A percentile compares a stretch with the other conserved stretches of the same genome.
Conservation (phyloP, 2,888 invertebrate genomes). For the Notocelia uddmanniana region DNA sequence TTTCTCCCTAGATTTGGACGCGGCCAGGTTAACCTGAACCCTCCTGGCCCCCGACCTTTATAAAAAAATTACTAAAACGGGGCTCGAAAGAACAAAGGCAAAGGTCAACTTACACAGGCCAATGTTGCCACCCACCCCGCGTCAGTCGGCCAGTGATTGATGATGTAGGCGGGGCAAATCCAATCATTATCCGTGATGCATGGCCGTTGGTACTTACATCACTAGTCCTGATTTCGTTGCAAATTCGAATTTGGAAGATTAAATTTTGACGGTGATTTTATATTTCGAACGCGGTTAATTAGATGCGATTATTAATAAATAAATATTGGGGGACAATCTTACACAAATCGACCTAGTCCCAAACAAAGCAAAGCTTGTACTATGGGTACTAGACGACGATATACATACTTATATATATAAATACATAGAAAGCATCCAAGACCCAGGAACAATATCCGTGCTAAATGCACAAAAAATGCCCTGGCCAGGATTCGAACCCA, state of each 20-base stretch:
- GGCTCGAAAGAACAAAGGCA: constrained; percentile 56
- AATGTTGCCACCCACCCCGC: constrained; percentile 61
- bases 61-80: constrained; percentile 1
- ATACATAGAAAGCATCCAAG: too few species aligned
- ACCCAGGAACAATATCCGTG: too few species aligned
- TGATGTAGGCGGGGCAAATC: constrained; percentile 85
- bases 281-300: constrained; percentile 35
- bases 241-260: constrained; percentile 65
- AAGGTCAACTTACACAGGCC: constrained; percentile 62
- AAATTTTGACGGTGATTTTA: constrained; percentile 51
- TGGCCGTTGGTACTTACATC: constrained; percentile 80
- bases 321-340: too few species aligned
- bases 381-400: too few species aligned
- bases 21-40: constrained; percentile 61
- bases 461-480: too few species aligned
- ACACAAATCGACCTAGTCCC: too few species aligned
- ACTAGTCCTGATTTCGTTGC: constrained; percentile 67
- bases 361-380: too few species aligned
- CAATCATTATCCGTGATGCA: constrained; percentile 85
- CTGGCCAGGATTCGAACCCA: too few species aligned
- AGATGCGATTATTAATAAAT: constrained; percentile 31
- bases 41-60: constrained; percentile 48
- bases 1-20: constrained; percentile 65
- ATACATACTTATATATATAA: too few species aligned
- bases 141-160: constrained; percentile 81